Percentiles rank a stretch among this genome's conserved stretches.
These are phyloP conservation scores for Diplolepis rosae DNA, from an alignment of 2,888 invertebrate genomes.

Conservation along the genomic window DNA sequence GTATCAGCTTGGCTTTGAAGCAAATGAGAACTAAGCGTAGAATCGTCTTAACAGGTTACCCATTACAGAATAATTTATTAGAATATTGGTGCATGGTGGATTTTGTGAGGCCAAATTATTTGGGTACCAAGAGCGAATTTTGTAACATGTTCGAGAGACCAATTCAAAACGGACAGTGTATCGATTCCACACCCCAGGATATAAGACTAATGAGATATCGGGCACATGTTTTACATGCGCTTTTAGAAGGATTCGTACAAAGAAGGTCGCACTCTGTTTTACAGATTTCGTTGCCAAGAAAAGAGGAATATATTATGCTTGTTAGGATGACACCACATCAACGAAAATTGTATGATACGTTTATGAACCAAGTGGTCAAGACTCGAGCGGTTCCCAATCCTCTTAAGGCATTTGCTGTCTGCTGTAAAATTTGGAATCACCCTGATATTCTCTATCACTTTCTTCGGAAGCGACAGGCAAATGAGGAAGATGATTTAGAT, in stretches of 20 bases:
- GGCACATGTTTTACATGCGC: slow-evolving; percentile 95
- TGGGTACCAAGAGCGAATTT: slow-evolving; percentile 97
- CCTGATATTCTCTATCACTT: slow-evolving; percentile 94
- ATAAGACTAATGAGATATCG: slow-evolving; percentile 94
- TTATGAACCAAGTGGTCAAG: slow-evolving; percentile 93
- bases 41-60: slow-evolving; percentile 97
- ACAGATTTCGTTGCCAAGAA: slow-evolving; percentile 93
- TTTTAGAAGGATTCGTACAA: slow-evolving; percentile 97
- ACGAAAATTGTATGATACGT: slow-evolving; percentile 90
- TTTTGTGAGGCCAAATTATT: slow-evolving; percentile 97
- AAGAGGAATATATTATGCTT: slow-evolving; percentile 95
- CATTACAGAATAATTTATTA: slow-evolving; percentile 96
- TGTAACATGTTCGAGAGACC: slow-evolving; percentile 99
- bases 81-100: slow-evolving; percentile 99
- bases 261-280: slow-evolving; percentile 94
- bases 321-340: slow-evolving; percentile 92
- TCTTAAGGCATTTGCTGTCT: slow-evolving; percentile 97
- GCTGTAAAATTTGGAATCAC: slow-evolving; percentile 98
- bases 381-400: slow-evolving; percentile 94
- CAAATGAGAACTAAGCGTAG: slow-evolving; percentile 95
- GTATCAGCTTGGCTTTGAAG: slow-evolving; percentile 95
- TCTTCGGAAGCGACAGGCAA: slow-evolving; percentile 86
- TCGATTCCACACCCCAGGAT: slow-evolving; percentile 96
- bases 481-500: slow-evolving; percentile 86
- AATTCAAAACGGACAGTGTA: slow-evolving; percentile 98